Base-by-base conservation (phyloP, 2,113 vertebrate species). In the Gallinago media region DNA sequence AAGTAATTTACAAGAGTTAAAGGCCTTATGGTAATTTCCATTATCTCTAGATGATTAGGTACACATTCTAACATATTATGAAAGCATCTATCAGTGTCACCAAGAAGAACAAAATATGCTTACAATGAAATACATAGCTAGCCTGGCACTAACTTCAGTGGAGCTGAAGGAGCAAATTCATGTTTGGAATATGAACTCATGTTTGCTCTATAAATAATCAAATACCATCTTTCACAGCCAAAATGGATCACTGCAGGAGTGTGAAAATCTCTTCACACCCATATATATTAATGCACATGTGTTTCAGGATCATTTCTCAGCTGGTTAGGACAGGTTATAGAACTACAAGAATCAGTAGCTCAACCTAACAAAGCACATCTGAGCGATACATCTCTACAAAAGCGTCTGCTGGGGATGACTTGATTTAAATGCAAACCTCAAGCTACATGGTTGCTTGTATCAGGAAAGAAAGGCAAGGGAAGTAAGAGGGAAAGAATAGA, bases 1-100 rank as follows among this genome's bases (percentile, higher is more conserved):
- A 92, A 92, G 42, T 63, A 73, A 90, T 91, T 92, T 80, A 56
- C 32, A 66, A 36, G 71, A 76, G n/a, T 79, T 85, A 72, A 85
- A 93, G 71, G 29, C 56, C 42, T 25, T 44, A 66, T 62, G 81
- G 56, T 92, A 85, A 93, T 62, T 92, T 88, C 21, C 13, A 38
- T 87, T 92, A 58, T 83, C 27, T 73, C 62, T 73, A 92, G 55
- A 88, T 91, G 63, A 73, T 94, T 88, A 92, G 58, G 63, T 73
- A n/a, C 54, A 80, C 12, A 31, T 92, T 93, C 46, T 32, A 26
- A 62, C 29, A 75, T 27, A 70, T n/a, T 80, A 26, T 19, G 58
- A 77, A 86, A 70, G 31, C 46, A 76, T 88, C 46, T 85, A 0
- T 83, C 63, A 76, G 22, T 76, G 67, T 73, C 71, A 76, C 46